Conservation (phyloP, 2,888 invertebrate genomes). For the Scaptomyza polygonia region DNA sequence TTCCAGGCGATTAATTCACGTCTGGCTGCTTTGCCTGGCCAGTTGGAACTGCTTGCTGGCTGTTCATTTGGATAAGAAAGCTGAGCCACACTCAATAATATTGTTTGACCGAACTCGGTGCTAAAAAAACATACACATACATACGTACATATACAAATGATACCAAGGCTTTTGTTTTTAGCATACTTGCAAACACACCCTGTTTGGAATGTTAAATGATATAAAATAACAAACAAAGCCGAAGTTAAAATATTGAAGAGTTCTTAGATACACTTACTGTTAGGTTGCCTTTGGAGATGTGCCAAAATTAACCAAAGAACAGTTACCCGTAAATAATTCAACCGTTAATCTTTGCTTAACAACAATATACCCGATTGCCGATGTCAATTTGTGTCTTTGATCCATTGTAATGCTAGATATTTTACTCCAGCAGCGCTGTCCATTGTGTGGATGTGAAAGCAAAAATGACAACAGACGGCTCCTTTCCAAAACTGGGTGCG, state of each 20-base stretch:
- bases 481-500: slow-evolving; percentile 58
- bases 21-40: slow-evolving; percentile 56
- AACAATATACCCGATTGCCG: slow-evolving; percentile 10
- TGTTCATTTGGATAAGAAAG: slow-evolving; percentile 46
- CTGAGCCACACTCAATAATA: slow-evolving; percentile 37
- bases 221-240: slow-evolving; percentile 45
- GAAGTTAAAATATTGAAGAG: neutral
- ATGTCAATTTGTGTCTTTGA: neutral
- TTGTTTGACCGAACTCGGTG: slow-evolving; percentile 42
- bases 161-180: slow-evolving; percentile 3
- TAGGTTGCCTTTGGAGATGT: neutral
- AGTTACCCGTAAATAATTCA: neutral
- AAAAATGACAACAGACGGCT: slow-evolving; percentile 67
- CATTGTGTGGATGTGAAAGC: slow-evolving; percentile 41
- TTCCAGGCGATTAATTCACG: slow-evolving; percentile 31
- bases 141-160: slow-evolving; percentile 22
- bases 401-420: slow-evolving; percentile 54
- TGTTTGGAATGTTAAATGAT: slow-evolving; percentile 34
- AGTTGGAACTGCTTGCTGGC: slow-evolving; percentile 46
- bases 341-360: neutral
- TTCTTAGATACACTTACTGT: slow-evolving; percentile 2
- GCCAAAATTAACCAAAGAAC: too few species aligned
- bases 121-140: slow-evolving; percentile 33
- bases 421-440: slow-evolving; percentile 33
- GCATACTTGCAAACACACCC: slow-evolving; percentile 39